Base-by-base conservation (phyloP, 2,888 invertebrate genomes). In the Drosophila austrosaltans region DNA sequence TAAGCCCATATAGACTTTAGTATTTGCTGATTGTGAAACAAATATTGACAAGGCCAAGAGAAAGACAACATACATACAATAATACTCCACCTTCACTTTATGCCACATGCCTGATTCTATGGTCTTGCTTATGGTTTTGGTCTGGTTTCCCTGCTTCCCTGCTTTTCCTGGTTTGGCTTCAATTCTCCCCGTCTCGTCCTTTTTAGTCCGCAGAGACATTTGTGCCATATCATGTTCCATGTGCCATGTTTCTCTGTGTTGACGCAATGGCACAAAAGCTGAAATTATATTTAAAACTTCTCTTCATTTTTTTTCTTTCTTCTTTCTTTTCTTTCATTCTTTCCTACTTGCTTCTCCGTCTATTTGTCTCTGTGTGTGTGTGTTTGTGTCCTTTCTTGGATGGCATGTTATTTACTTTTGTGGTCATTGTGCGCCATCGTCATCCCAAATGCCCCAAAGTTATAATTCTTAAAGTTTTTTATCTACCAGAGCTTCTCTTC, bases 401-500 rank as follows among this genome's bases (percentile, higher is more conserved):
- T 62, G 72, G 63, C 75, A 85, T 69, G 74, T 78, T 84, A 84
- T 84, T 84, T 84, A 88, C 83, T 84, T 84, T 88, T 84, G 83
- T 82, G 83, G 83, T 84, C 88, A 88, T 86, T 86, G 83, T 88
- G 69, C 74, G 66, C 64, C 66, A 57, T 66, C 72, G 60, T 75
- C 69, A 61, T 59, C 72, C 74, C 72, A 68, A 80, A 79, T 72
- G 88, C 87, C 83, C 83, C 79, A 88, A 84, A 88, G 83, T 88
- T 84, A 84, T 84, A 84, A 84, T 84, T 84, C 88, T 84, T 88
- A 77, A 88, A 84, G 87, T 84, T 84, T 72, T 88, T 88, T 84
- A 88, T 84, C 87, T 81, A 61, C 53, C 71, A 16, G 71, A 65
- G 53, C 8, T n/a, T 16, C n/a, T 16, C 16, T 16, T 16, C n/a